Evolutionary conservation across 2,888 invertebrate genomes (phyloP), one percentile per base, ranked within the genome.

Genomic region (Caenorhabditis panamensis): DNA sequence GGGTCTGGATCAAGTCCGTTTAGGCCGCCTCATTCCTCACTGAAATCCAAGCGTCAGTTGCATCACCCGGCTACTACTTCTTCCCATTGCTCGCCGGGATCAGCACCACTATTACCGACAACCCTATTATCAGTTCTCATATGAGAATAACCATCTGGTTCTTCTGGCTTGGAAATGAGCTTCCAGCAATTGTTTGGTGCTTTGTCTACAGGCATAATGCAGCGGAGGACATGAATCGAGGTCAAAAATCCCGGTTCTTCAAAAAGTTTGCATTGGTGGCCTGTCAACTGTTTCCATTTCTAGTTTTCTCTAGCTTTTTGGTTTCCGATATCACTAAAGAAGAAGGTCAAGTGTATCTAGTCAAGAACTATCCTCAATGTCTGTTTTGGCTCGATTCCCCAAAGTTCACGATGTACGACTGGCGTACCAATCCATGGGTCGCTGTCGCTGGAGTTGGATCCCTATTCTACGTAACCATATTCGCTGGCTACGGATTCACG

Each of bases 51-150:
- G 44, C 54, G 54, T 56, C 56, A n/a, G 37, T 41, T n/a, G 41
- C 54, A n/a, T 26, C 53, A n/a, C 54, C 66, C n/a, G 54, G 54
- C 22, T 56, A 56, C 44, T 56, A 64, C 37, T 64, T 64, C 63
- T 64, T 64, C 22, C 63, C 63, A 24, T 16, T 64, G 53, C 36
- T 54, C n/a, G 64, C 47, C 18, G 64, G 64, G 1, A 53, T 22
- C 22, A 53, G 53, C 41, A 64, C 64, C n/a, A 6, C 6, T 11
- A 2, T 41, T 13, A 13, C 13, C 13, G 64, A 37, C 18, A 22
- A 18, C 0, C 5, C 31, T 13, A 37, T 64, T 5, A 64, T 37
- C 0, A 53, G 41, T n/a, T 41, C 53, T 18, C 64, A 64, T 53
- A n/a, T 54, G 2, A 36, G 36, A 18, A 64, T 67, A 56, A 67